phyloP scores from a whole-genome alignment of 2,888 invertebrate species.

The Dioctria linearis region DNA sequence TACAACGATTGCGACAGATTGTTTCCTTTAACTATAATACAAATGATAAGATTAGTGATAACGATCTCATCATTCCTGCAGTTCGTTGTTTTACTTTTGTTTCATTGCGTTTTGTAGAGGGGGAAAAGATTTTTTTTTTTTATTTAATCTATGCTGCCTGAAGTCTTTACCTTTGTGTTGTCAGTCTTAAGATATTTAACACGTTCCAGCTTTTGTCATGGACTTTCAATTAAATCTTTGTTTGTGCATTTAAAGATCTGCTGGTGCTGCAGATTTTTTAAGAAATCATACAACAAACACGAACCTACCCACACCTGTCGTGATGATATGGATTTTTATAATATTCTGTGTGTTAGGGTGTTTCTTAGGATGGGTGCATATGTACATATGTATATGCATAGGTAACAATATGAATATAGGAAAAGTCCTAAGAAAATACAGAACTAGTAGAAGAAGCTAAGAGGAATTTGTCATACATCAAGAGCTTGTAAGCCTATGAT shows the following conservation, averaged over 20 bases:
- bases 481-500: too few species aligned
- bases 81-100: not conserved
- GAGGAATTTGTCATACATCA: too few species aligned
- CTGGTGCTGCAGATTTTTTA: not conserved
- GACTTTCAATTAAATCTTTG: not conserved
- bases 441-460: too few species aligned
- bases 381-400: not conserved
- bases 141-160: too few species aligned
- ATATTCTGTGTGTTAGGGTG: not conserved
- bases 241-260: not conserved
- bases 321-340: too few species aligned
- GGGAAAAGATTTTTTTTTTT: too few species aligned
- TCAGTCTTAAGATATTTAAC: not conserved
- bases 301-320: not conserved
- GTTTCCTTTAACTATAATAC: constrained; percentile 5
- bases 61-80: not conserved
- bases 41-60: constrained; percentile 35
- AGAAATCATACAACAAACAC: not conserved
- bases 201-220: not conserved
- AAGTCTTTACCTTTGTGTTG: too few species aligned
- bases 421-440: too few species aligned
- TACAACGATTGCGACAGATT: constrained; percentile 41
- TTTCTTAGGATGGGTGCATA: not conserved
- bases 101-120: too few species aligned
- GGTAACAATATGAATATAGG: too few species aligned